Evolutionary conservation across 1,140 invertebrate genomes (phyloP).

Genomic region (Holotrichia oblita): DNA sequence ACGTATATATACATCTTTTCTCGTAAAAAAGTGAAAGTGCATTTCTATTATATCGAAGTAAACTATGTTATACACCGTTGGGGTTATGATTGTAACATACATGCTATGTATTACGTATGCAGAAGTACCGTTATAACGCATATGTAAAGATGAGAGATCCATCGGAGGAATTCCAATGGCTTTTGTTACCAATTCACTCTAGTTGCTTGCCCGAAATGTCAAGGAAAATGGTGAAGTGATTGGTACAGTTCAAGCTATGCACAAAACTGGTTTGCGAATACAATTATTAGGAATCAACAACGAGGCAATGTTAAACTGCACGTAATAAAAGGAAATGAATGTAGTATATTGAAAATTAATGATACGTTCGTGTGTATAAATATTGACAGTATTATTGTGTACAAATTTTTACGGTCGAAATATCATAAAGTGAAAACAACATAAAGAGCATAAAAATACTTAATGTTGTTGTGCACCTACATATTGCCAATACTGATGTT

Average conservation of each 20-base stretch:
- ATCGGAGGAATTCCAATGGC: background rate
- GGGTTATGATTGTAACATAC: no score
- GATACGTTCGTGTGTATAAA: no score
- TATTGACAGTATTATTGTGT: no score
- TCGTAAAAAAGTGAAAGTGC: background rate
- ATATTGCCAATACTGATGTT: no score
- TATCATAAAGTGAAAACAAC: no score
- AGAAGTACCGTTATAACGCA: background rate
- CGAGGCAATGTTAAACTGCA: background rate
- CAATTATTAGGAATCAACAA: background rate
- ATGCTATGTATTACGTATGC: no score
- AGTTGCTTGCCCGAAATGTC: constrained; percentile 18
- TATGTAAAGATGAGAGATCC: background rate
- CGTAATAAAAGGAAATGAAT: background rate
- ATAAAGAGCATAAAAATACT: no score
- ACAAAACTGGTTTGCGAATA: background rate
- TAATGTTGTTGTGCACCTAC: no score
- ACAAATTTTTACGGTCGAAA: no score
- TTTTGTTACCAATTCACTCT: background rate
- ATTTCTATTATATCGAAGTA: no score
- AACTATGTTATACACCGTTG: no score
- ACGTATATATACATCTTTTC: background rate
- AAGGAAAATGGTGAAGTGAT: constrained; percentile 6
- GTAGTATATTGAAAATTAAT: no score
- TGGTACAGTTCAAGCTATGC: background rate